These are phyloP conservation scores for Myiozetetes cayanensis DNA, from an alignment of 2,113 vertebrate genomes.

Conservation along the genomic window DNA sequence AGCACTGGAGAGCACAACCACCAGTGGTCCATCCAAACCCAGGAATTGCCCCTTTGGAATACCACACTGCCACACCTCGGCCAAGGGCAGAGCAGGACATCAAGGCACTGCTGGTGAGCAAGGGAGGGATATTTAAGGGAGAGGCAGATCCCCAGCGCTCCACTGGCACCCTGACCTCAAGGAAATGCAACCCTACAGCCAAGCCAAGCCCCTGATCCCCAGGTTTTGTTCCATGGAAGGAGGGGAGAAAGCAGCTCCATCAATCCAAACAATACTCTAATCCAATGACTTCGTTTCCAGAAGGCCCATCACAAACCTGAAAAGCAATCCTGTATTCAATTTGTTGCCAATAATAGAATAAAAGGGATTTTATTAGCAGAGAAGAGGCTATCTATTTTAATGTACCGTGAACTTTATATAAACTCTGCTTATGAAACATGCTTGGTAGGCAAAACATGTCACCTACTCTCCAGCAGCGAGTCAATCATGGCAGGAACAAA, in stretches of 20 bases:
- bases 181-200: neutral
- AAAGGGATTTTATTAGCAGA: constrained; percentile 33
- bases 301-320: neutral
- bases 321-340: neutral
- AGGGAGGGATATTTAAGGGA: neutral
- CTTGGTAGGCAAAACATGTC: constrained; percentile 65
- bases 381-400: constrained; percentile 51
- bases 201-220: neutral
- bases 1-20: neutral
- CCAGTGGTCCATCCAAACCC: neutral
- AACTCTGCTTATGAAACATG: constrained; percentile 47
- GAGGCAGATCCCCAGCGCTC: neutral
- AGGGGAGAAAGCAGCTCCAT: neutral
- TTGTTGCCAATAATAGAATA: constrained; percentile 24
- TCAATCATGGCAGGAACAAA: constrained; percentile 47
- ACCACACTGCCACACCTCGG: constrained; percentile 21
- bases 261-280: neutral
- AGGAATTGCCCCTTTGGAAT: neutral
- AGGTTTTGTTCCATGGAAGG: neutral
- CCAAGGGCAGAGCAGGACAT: constrained; percentile 29
- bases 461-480: constrained; percentile 34
- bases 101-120: constrained; percentile 16
- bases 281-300: constrained; percentile 5
- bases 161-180: neutral
- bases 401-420: constrained; percentile 43